Evolutionary conservation across 2,888 invertebrate species (phyloP), one percentile per base, ranked within the genome.

Genomic region (Malthinus flaveolus): DNA sequence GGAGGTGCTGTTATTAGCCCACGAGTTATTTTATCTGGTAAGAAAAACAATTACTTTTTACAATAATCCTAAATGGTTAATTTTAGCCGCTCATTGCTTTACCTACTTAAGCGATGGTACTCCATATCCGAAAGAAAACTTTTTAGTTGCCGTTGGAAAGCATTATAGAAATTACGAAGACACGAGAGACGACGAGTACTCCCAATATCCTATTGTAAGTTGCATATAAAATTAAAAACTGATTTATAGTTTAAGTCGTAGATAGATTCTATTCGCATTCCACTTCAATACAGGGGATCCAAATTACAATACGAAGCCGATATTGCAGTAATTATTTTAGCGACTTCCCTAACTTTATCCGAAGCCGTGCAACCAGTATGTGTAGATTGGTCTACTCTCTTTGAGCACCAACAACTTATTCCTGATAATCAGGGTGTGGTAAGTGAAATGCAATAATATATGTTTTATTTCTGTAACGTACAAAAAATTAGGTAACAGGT

Each of bases 81-180:
- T 63, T 67, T 51, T 47, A 75, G 76, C 76, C 56, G 76, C 75
- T 1, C 76, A 76, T 62, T 76, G 76, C 61, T 68, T 75, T 2
- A 61, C 71, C 1, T 32, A 64, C 23, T 15, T n/a, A n/a, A n/a
- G 49, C n/a, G 11, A 62, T 5, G 69, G 68, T 1, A 11, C 57
- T 6, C 23, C 31, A 37, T 45, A 31, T 36, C 13, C 37, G 11
- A 36, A 60, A 56, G 31, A 61, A 45, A 35, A 56, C 7, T 69
- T 66, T 34, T 44, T 61, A 45, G 65, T 75, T 13, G 72, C 63
- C 1, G 72, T 68, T 10, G 75, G 75, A 46, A 75, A 75, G 62
- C 73, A 73, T 56, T 75, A 68, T 60, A 65, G 69, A 12, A 9
- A 42, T 3, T 73, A 68, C 42, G 56, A 63, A n/a, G 67, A 74